Evolutionary conservation across 2,888 invertebrate genomes (phyloP).

Genomic region (Diarsia mendica): DNA sequence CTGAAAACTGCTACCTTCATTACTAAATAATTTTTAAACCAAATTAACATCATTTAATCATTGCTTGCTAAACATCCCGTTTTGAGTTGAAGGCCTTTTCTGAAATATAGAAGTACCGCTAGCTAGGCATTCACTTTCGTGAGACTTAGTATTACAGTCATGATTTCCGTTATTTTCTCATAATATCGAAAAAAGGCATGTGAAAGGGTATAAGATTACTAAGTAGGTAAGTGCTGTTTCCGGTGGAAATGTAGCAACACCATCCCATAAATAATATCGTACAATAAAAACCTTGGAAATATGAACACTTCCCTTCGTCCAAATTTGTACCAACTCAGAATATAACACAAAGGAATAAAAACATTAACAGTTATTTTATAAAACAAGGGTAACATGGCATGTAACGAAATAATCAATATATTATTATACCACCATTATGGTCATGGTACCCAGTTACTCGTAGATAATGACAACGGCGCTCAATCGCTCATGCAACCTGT

Average conservation of each 20-base stretch:
- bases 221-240: slow-evolving; percentile 15
- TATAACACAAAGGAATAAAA: neutral
- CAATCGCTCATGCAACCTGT: slow-evolving; percentile 44
- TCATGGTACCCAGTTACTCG: neutral
- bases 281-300: neutral
- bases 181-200: neutral
- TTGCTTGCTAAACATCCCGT: neutral
- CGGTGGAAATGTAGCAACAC: neutral
- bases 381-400: slow-evolving; percentile 13
- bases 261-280: neutral
- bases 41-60: neutral
- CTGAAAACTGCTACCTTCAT: neutral
- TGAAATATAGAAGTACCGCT: neutral
- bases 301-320: neutral
- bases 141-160: slow-evolving; percentile 17
- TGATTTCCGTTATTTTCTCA: slow-evolving; percentile 1
- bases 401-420: slow-evolving; percentile 39
- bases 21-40: neutral
- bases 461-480: slow-evolving; percentile 27
- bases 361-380: slow-evolving; percentile 2
- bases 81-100: neutral
- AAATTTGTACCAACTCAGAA: neutral
- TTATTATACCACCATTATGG: slow-evolving; percentile 35
- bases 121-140: slow-evolving; percentile 1
- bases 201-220: slow-evolving; percentile 30